These are phyloP conservation scores for Podarcis raffonei DNA, from an alignment of 2,113 vertebrate genomes.

Conservation along the genomic window DNA sequence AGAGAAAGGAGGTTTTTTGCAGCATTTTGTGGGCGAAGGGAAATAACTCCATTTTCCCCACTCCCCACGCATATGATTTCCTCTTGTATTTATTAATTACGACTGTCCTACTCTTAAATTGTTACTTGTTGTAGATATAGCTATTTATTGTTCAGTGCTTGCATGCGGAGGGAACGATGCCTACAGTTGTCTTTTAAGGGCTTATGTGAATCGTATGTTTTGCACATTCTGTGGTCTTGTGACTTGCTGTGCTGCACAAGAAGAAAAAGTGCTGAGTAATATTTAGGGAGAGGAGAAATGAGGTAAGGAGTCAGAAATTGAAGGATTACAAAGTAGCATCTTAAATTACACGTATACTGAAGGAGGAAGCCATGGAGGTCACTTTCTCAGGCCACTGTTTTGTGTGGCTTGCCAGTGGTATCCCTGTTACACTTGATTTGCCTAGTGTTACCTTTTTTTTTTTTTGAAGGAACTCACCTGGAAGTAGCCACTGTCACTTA, in stretches of 20 bases:
- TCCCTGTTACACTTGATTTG: slow-evolving; percentile 62
- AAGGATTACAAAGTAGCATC: slow-evolving; percentile 63
- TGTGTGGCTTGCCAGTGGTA: slow-evolving; percentile 56
- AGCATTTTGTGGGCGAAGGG: slow-evolving; percentile 49
- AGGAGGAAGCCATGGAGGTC: slow-evolving; percentile 66
- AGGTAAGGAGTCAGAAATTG: slow-evolving; percentile 60
- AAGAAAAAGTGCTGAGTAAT: slow-evolving; percentile 59
- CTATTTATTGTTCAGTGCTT: slow-evolving; percentile 93
- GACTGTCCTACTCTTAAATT: slow-evolving; percentile 69
- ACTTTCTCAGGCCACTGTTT: slow-evolving; percentile 64
- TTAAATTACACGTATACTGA: slow-evolving; percentile 59
- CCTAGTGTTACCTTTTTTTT: slow-evolving; percentile 57
- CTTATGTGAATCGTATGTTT: slow-evolving; percentile 75
- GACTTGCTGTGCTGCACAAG: slow-evolving; percentile 74
- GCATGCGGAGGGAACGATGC: slow-evolving; percentile 83
- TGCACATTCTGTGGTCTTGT: slow-evolving; percentile 83
- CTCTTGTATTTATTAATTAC: slow-evolving; percentile 77
- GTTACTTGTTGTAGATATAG: slow-evolving; percentile 76
- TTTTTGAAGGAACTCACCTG: slow-evolving; percentile 60
- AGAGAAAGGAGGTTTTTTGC: slow-evolving; percentile 31
- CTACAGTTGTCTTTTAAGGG: slow-evolving; percentile 74
- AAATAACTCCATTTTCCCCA: background rate
- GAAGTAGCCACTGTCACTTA: slow-evolving; percentile 64
- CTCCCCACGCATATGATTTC: slow-evolving; percentile 52
- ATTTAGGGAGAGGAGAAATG: slow-evolving; percentile 62